Conservation (phyloP, 2,888 invertebrate genomes). For the Heteromurus nitidus region DNA sequence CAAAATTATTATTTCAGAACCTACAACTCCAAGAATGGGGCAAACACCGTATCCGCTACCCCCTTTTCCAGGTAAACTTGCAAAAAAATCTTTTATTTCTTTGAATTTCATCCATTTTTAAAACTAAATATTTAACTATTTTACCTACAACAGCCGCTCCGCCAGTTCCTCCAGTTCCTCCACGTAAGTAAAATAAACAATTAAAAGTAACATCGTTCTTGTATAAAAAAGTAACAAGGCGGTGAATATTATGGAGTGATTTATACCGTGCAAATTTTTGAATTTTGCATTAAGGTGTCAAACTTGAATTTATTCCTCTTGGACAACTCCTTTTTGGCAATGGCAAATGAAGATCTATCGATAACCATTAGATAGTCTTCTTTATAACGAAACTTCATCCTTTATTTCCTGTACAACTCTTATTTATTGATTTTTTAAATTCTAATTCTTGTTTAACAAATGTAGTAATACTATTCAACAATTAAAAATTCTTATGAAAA, state of each 20-base stretch:
- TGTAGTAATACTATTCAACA: neutral
- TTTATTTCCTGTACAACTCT: too few relatives aligned
- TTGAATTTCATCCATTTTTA: neutral
- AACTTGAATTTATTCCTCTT: constrained; percentile 44
- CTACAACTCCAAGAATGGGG: neutral
- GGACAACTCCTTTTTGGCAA: constrained; percentile 27
- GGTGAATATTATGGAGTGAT: too few relatives aligned
- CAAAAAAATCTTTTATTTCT: constrained; percentile 2
- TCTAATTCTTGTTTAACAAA: too few relatives aligned
- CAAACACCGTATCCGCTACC: neutral
- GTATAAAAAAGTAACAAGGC: too few relatives aligned
- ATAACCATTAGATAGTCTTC: neutral
- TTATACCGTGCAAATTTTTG: neutral
- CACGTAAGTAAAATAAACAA: too few relatives aligned
- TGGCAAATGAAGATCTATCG: neutral
- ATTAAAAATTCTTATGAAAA: neutral
- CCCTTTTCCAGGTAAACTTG: neutral
- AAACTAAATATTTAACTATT: neutral
- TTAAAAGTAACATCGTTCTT: too few relatives aligned
- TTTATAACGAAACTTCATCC: too few relatives aligned
- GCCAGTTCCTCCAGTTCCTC: too few relatives aligned
- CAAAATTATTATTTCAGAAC: neutral
- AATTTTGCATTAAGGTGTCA: neutral
- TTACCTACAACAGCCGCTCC: too few relatives aligned
- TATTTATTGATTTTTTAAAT: too few relatives aligned